These are phyloP conservation scores for Hoplodrina blanda DNA, from an alignment of 2,888 invertebrate genomes.

Conservation along the genomic window DNA sequence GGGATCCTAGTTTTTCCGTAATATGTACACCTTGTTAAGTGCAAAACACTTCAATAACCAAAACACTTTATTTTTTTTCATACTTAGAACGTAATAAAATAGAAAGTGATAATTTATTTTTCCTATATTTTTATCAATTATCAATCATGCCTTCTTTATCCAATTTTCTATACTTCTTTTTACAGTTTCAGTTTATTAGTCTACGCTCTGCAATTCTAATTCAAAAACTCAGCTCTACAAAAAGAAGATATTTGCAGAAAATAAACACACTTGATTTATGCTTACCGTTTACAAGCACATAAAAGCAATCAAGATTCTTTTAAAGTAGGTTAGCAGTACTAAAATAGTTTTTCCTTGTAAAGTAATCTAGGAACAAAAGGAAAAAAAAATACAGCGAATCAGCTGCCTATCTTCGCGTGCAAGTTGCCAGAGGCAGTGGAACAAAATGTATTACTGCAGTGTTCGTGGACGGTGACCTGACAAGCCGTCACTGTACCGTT, in stretches of 20 bases:
- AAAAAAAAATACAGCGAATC: constrained; percentile 47
- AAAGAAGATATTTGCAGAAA: background rate
- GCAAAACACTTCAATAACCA: background rate
- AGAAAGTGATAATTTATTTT: no score
- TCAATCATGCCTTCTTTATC: no score
- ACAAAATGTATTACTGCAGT: constrained; percentile 64
- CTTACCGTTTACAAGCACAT: constrained; percentile 33
- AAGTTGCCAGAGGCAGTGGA: constrained; percentile 45
- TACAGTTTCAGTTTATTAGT: background rate
- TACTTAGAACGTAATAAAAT: no score
- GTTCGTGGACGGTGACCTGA: constrained; percentile 56
- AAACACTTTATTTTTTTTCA: background rate
- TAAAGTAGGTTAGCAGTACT: constrained; percentile 48
- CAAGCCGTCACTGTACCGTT: constrained; percentile 42
- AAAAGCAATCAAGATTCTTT: constrained; percentile 38
- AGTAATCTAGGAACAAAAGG: constrained; percentile 42
- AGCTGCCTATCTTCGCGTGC: constrained; percentile 61
- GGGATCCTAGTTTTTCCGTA: no score
- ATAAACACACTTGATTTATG: constrained; percentile 9
- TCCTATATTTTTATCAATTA: no score
- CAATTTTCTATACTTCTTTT: background rate
- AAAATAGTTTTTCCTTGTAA: constrained; percentile 42
- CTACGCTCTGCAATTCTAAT: no score
- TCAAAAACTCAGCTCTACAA: background rate
- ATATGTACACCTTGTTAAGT: background rate